Evolutionary conservation across 1,140 invertebrate genomes (phyloP).

Genomic region (Heliconius nattereri): DNA sequence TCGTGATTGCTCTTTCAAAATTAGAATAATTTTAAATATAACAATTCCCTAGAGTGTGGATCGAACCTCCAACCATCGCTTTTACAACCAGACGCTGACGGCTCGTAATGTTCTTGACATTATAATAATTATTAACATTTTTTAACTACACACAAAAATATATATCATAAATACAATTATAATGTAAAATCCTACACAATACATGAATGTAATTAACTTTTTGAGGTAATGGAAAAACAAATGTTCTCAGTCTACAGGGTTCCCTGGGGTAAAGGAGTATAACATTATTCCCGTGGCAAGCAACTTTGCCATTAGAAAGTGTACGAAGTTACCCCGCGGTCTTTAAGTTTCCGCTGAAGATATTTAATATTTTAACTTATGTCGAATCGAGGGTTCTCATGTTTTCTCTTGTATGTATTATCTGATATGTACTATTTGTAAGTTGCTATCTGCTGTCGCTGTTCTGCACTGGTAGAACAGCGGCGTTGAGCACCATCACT

Average conservation of each 20-base stretch:
- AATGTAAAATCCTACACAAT: not conserved
- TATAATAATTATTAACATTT: no score
- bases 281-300: constrained; percentile 20
- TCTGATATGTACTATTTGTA: not conserved
- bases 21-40: no score
- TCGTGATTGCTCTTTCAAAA: no score
- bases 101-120: no score
- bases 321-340: not conserved
- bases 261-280: not conserved
- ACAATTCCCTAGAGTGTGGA: no score
- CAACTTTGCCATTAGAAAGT: constrained; percentile 19
- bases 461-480: no score
- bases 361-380: not conserved
- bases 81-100: no score
- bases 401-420: not conserved
- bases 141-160: not conserved
- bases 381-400: not conserved
- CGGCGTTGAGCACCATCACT: not conserved
- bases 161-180: not conserved
- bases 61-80: no score
- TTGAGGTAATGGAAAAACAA: constrained; percentile 4
- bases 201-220: not conserved
- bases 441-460: not conserved
- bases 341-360: not conserved
- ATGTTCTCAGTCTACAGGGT: not conserved